Evolutionary conservation across 2,888 invertebrate genomes (phyloP).

Genomic region (Rhingia campestris): DNA sequence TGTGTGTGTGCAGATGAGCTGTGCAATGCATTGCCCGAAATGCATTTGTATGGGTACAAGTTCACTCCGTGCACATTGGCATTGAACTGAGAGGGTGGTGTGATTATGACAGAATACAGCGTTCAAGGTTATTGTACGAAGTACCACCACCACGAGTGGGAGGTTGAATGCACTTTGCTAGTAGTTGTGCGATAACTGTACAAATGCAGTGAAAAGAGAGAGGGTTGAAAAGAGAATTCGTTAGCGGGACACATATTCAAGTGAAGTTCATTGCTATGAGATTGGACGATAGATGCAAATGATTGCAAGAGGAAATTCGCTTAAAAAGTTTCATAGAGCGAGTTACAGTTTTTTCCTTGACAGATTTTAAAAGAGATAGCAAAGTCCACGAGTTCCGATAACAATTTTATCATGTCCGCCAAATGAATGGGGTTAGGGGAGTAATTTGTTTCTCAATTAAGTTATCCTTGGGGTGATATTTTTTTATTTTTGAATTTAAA

Average conservation of each 20-base stretch:
- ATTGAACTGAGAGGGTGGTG: constrained; percentile 2
- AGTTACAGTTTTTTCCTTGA: neutral
- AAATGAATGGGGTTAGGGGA: neutral
- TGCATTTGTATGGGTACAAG: constrained; percentile 49
- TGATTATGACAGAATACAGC: constrained; percentile 10
- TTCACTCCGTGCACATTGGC: constrained; percentile 33
- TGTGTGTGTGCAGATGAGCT: constrained; percentile 24
- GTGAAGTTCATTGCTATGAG: constrained; percentile 31
- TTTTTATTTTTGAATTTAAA: neutral
- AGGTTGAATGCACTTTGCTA: constrained; percentile 68
- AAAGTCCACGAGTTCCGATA: constrained; percentile 18
- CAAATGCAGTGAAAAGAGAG: constrained; percentile 16
- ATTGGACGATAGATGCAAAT: neutral
- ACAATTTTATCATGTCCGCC: constrained; percentile 20
- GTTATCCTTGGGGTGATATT: neutral
- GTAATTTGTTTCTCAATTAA: neutral
- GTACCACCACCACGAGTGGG: constrained; percentile 32
- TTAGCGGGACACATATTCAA: neutral
- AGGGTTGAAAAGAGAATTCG: constrained; percentile 26
- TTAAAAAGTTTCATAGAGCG: constrained; percentile 22
- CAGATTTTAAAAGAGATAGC: constrained; percentile 7
- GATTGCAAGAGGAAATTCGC: constrained; percentile 4
- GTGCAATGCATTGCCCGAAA: constrained; percentile 17
- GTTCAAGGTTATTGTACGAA: constrained; percentile 73
- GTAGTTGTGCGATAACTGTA: constrained; percentile 56